Evolutionary conservation across 2,113 vertebrate genomes (phyloP).

Genomic region (Ceyx melanurus): DNA sequence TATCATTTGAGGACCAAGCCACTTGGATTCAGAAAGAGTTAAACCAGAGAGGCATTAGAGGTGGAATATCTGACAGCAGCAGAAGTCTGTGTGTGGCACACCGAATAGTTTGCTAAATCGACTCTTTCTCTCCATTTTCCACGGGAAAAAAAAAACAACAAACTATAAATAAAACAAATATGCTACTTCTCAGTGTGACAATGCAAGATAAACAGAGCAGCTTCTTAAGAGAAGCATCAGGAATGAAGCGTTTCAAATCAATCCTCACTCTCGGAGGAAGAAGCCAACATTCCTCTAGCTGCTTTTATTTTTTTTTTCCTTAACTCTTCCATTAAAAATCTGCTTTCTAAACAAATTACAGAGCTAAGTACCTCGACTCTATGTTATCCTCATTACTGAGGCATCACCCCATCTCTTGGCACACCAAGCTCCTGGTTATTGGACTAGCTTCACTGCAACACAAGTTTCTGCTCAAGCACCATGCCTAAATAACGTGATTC

Average conservation of each 20-base stretch:
- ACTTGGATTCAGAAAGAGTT: not conserved
- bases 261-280: not conserved
- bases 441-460: not conserved
- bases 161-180: not conserved
- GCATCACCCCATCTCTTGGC: not conserved
- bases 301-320: constrained; percentile 1
- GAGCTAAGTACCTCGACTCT: not conserved
- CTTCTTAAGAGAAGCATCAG: not conserved
- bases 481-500: not conserved
- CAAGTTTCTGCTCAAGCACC: not conserved
- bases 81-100: not conserved
- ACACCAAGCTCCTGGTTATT: not conserved
- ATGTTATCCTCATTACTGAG: not conserved
- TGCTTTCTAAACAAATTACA: not conserved
- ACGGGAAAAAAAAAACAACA: not conserved
- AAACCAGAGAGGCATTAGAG: not conserved
- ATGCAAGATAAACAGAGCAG: not conserved
- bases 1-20: not conserved
- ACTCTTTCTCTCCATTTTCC: not conserved
- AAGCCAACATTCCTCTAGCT: not conserved
- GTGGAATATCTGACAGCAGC: rapidly evolving
- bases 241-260: not conserved
- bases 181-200: not conserved
- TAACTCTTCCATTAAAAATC: not conserved
- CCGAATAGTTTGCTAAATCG: not conserved